These are phyloP conservation scores for Allacma fusca DNA, from an alignment of 2,888 invertebrate species.

Conservation along the genomic window DNA sequence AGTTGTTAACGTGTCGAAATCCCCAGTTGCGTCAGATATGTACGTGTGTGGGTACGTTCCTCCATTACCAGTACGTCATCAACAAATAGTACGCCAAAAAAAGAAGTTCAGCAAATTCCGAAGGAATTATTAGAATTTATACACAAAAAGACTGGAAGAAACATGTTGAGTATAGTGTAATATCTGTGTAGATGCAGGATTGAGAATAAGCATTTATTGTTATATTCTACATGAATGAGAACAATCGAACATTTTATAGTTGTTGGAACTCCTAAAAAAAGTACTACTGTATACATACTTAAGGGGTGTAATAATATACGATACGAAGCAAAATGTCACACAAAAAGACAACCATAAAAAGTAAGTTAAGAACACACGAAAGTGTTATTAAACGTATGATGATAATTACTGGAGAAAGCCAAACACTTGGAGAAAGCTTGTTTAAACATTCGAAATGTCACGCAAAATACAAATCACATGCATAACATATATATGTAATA, in stretches of 20 bases:
- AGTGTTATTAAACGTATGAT: background rate
- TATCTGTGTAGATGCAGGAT: background rate
- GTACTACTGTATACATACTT: background rate
- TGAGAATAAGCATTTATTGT: background rate
- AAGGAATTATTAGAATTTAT: background rate
- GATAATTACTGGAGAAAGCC: constrained; percentile 8
- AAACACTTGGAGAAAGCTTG: background rate
- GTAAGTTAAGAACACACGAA: background rate
- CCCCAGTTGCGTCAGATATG: background rate
- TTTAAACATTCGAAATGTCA: background rate
- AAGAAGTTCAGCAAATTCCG: background rate
- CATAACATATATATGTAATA: background rate
- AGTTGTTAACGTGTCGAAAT: background rate
- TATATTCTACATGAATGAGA: background rate
- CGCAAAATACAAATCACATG: background rate
- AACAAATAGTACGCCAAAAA: background rate
- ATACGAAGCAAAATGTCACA: background rate
- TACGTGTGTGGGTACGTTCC: background rate
- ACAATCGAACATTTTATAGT: background rate
- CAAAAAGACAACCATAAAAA: background rate
- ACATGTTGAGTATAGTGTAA: background rate
- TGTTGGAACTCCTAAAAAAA: background rate
- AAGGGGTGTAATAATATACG: background rate
- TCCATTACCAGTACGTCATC: background rate
- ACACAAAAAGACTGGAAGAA: background rate